These are phyloP conservation scores for Blastomussa wellsi DNA, from an alignment of 92 coral and sea anemone species.

Conservation along the genomic window DNA sequence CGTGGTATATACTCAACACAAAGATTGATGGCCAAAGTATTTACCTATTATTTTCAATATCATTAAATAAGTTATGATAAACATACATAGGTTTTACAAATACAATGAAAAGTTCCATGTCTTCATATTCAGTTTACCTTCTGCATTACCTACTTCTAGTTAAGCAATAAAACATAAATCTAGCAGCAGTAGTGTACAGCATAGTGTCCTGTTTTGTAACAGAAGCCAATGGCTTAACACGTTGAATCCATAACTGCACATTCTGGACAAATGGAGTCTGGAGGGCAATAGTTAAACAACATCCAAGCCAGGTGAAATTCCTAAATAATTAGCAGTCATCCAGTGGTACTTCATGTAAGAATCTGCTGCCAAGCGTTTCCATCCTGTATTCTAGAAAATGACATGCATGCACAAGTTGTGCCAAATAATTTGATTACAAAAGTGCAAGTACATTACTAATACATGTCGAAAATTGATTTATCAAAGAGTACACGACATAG, in stretches of 20 bases:
- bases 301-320: not conserved
- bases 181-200: not conserved
- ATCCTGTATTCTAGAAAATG: not conserved
- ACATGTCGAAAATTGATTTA: not conserved
- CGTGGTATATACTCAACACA: too few relatives aligned
- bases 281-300: not conserved
- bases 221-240: not conserved
- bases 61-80: not conserved
- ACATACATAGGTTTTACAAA: not conserved
- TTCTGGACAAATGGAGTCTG: too few relatives aligned
- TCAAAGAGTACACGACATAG: not conserved
- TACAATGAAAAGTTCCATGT: not conserved
- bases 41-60: not conserved
- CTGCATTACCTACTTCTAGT: not conserved
- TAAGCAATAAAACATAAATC: not conserved
- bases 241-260: too few relatives aligned
- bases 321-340: not conserved
- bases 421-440: not conserved
- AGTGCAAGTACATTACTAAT: not conserved
- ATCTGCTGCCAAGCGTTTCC: not conserved
- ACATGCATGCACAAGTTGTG: not conserved
- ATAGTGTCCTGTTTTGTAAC: not conserved
- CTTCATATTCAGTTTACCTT: not conserved
- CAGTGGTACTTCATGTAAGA: not conserved
- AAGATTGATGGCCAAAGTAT: constrained; percentile 42